phyloP scores from a whole-genome alignment of 2,888 invertebrate species.

The Neoscelio sp. region DNA sequence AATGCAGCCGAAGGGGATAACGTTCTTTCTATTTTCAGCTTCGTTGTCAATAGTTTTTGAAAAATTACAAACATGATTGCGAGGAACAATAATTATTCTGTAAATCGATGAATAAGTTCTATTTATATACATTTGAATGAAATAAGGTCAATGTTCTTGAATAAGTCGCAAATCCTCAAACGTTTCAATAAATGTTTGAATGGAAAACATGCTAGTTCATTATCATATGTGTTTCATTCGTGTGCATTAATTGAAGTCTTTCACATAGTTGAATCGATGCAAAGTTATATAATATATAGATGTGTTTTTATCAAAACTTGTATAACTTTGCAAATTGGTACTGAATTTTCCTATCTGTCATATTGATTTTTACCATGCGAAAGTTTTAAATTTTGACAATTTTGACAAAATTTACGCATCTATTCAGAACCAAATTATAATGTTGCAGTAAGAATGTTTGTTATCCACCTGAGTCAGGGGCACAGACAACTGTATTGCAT shows the following conservation, averaged over 20 bases:
- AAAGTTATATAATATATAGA: too few relatives aligned
- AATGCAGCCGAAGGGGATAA: background rate
- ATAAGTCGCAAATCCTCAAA: conserved; percentile 17
- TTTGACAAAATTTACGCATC: too few relatives aligned
- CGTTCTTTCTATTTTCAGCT: background rate
- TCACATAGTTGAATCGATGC: too few relatives aligned
- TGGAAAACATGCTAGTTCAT: background rate
- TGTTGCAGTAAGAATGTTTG: too few relatives aligned
- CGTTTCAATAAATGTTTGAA: background rate
- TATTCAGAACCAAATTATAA: too few relatives aligned
- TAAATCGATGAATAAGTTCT: conserved; percentile 29
- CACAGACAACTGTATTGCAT: too few relatives aligned
- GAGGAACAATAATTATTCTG: conserved; percentile 20
- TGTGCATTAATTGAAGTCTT: conserved; percentile 1
- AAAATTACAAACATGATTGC: conserved; percentile 26
- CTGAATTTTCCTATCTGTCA: too few relatives aligned
- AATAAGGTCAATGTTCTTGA: conserved; percentile 29
- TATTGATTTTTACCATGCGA: too few relatives aligned
- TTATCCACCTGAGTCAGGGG: too few relatives aligned
- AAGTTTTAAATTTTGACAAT: too few relatives aligned
- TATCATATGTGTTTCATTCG: background rate
- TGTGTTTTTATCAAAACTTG: too few relatives aligned
- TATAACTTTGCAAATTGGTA: too few relatives aligned
- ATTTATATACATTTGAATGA: conserved; percentile 30
- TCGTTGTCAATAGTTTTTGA: conserved; percentile 10